These are phyloP conservation scores for Eueremaeus valkanovi DNA, from an alignment of 2,888 invertebrate genomes.

Conservation along the genomic window DNA sequence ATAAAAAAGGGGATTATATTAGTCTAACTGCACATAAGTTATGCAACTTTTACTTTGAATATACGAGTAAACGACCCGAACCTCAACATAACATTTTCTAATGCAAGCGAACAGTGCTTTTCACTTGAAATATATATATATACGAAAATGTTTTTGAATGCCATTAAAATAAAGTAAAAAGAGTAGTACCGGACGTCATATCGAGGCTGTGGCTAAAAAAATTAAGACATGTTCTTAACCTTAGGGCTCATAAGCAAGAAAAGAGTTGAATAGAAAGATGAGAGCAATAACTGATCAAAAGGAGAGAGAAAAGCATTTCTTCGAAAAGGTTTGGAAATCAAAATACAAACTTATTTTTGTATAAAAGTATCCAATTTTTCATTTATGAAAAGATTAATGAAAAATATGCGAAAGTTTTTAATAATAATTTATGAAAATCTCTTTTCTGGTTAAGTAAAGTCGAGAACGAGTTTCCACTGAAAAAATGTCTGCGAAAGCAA, in stretches of 20 bases:
- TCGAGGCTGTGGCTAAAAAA: not conserved
- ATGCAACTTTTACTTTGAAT: not conserved
- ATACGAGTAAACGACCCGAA: constrained; percentile 14
- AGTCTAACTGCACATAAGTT: not conserved
- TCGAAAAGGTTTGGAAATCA: not conserved
- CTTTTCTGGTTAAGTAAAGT: not conserved
- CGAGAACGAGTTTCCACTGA: not conserved
- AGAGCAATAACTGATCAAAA: constrained; percentile 5
- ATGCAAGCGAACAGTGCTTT: not conserved
- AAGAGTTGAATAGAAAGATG: not conserved
- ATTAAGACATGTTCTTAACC: not conserved
- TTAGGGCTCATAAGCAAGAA: not conserved
- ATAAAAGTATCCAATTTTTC: constrained; percentile 5
- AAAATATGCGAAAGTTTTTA: not conserved
- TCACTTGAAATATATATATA: not conserved
- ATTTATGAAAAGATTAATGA: not conserved
- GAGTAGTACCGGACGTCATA: constrained; percentile 8
- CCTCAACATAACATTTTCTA: not conserved
- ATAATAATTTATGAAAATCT: not conserved
- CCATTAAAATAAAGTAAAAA: not conserved
- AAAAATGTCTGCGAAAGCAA: not conserved
- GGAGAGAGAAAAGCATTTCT: not conserved
- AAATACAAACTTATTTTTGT: constrained; percentile 15
- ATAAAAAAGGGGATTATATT: not conserved
- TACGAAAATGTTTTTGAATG: not conserved